Base-by-base conservation (phyloP, 2,113 vertebrate genomes). In the Thymallus thymallus region DNA sequence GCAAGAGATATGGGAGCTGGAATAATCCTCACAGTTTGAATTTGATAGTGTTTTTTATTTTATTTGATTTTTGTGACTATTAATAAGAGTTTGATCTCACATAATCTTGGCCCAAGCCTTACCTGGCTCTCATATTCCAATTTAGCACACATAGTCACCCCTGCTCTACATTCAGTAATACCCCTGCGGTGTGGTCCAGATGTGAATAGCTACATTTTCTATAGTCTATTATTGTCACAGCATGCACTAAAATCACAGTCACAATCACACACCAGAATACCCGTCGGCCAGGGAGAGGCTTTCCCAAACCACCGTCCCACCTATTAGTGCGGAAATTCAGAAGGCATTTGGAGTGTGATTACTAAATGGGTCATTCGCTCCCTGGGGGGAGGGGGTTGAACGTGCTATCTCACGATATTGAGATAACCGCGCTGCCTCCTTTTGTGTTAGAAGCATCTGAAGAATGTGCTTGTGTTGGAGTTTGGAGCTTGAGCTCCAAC, bases 401-500 rank as follows among this genome's bases (percentile, higher is more conserved):
- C n/a, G 78, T 83, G 80, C 70, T 82, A 64, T 82, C 76, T 74
- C 68, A 79, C 60, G 61, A 76, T 83, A 82, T 84, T 83, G 71
- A 75, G 83, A 79, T 87, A 86, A 84, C 84, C 76, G 58, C 76
- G 55, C 46, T 55, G 71, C 35, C 63, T 82, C 68, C 66, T n/a
- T 85, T 88, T 85, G 80, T 84, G 77, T 78, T 73, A 46, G 75
- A 85, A 88, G 77, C 80, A 89, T 88, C 75, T 81, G 73, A 85
- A 83, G 81, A 88, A 89, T 91, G 87, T 68, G 71, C 68, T 86
- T 70, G 46, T 56, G 62, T 74, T 73, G 73, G 80, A 74, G 56
- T n/a, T n/a, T n/a, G n/a, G n/a, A n/a, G n/a, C n/a, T n/a, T n/a
- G n/a, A n/a, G n/a, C n/a, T n/a, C n/a, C n/a, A n/a, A n/a, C 62